A percentile compares a stretch with the other conserved stretches of the same genome.
Conservation (phyloP, 2,888 invertebrate species). For the Chymomyza amoena region DNA sequence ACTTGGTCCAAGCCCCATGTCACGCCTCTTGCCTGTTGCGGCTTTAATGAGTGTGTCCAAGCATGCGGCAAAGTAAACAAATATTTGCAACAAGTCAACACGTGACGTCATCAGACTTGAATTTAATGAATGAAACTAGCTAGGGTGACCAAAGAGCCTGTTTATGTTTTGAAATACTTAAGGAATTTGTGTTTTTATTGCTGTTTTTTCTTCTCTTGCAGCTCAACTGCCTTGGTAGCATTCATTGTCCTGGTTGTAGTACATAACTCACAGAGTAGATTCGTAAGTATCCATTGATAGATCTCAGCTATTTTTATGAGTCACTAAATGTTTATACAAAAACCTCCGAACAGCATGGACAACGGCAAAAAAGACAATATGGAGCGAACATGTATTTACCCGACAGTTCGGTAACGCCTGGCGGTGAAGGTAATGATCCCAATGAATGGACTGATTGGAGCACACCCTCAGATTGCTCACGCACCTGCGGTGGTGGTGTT, state of each 20-base stretch:
- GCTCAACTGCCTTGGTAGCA: conserved; percentile 82
- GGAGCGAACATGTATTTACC: conserved; percentile 87
- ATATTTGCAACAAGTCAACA: conserved; percentile 70
- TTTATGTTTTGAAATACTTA: conserved; percentile 22
- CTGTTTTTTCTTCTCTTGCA: conserved; percentile 78
- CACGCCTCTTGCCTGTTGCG: conserved; percentile 23
- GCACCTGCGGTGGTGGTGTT: conserved; percentile 96
- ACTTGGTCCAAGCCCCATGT: conserved; percentile 5
- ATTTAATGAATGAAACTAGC: conserved; percentile 40
- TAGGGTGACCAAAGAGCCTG: conserved; percentile 6
- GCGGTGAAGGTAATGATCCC: conserved; percentile 83
- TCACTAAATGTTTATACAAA: too few relatives aligned
- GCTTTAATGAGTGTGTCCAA: conserved; percentile 48
- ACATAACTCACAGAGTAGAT: conserved; percentile 81
- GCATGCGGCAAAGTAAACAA: conserved; percentile 58
- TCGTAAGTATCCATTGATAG: conserved; percentile 80
- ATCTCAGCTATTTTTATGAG: neutral
- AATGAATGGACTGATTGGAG: conserved; percentile 91
- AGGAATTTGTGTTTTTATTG: conserved; percentile 26
- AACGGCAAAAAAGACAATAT: conserved; percentile 87
- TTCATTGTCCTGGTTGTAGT: conserved; percentile 81
- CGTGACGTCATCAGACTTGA: conserved; percentile 44
- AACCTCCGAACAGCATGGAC: conserved; percentile 81
- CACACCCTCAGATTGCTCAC: conserved; percentile 89
- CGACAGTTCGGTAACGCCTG: conserved; percentile 86